Evolutionary conservation across 2,888 invertebrate species (phyloP), one percentile per base, ranked within the genome.

Genomic region (Platynereis dumerilii): DNA sequence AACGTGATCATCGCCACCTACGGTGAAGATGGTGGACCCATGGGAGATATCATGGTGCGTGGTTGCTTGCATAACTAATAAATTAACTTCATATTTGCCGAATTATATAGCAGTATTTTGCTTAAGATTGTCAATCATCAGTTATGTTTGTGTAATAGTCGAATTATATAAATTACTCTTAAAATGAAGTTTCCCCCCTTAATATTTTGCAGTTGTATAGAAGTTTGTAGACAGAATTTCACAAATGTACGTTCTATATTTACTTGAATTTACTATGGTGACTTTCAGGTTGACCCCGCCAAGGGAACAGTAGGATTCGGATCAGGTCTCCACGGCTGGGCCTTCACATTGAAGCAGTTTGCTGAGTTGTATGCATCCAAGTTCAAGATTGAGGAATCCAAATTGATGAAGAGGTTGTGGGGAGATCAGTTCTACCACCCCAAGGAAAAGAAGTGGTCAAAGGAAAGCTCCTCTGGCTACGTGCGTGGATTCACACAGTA

Each of bases 1-100:
- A 99, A 99, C 88, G 99, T 99, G 74, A 99, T 99, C 85, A 98
- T 99, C 82, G 96, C 98, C 75, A 99, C 99, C 28, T 99, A 99
- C 86, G 93, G 93, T 75, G 76, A 77, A 2, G 97, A 97, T 80
- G 89, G 91, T 76, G 98, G 98, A 66, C 99, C 99, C 63, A 99
- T 99, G 99, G 99, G 99, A 84, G 93, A 96, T 88, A 96, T 99
- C 76, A 91, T 94, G 81, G 97, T 95, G 86, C 86, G 87, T 29
- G 2, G 15, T n/a, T 42, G n/a, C 12, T 34, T 34, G 34, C 12
- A n/a, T n/a, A n/a, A n/a, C n/a, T n/a, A n/a, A n/a, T n/a, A n/a
- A n/a, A n/a, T n/a, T n/a, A n/a, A n/a, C n/a, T n/a, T n/a, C n/a
- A n/a, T n/a, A n/a, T n/a, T n/a, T n/a, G n/a, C n/a, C n/a, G 34